Evolutionary conservation across 2,888 invertebrate genomes (phyloP).

Genomic region (Scelioninae gen. 2): DNA sequence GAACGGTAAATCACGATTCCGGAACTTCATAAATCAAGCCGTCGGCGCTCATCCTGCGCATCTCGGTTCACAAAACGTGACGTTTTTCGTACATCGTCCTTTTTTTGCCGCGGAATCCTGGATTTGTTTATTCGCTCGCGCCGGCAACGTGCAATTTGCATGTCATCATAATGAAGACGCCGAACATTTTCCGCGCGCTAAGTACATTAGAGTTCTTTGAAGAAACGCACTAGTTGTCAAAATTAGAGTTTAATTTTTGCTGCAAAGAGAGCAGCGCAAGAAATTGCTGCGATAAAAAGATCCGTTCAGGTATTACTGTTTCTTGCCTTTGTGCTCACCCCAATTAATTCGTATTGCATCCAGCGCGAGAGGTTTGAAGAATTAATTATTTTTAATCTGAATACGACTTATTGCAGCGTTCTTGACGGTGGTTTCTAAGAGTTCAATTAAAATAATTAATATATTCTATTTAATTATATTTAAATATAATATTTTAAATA

Average conservation of each 20-base stretch:
- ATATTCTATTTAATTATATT: too few species aligned
- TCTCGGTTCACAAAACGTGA: conserved; percentile 57
- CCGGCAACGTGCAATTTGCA: conserved; percentile 35
- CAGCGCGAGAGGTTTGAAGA: too few species aligned
- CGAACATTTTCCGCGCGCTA: conserved; percentile 30
- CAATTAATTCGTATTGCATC: too few species aligned
- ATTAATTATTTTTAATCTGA: too few species aligned
- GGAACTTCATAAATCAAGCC: conserved; percentile 61
- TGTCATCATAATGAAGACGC: conserved; percentile 49
- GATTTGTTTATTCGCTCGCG: conserved; percentile 44
- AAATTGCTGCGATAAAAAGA: too few species aligned
- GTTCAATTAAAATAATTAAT: too few species aligned
- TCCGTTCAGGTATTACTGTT: too few species aligned
- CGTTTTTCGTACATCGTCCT: conserved; percentile 53
- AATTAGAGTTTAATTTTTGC: conserved; percentile 32
- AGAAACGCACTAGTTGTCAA: conserved; percentile 3
- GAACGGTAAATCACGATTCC: conserved; percentile 60
- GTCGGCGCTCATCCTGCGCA: conserved; percentile 60
- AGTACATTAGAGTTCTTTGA: conserved; percentile 26
- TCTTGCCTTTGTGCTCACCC: too few species aligned
- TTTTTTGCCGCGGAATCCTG: conserved; percentile 37
- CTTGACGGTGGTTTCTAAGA: too few species aligned
- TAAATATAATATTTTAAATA: too few species aligned
- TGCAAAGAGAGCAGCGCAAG: background rate
- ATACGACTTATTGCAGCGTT: too few species aligned